Evolutionary conservation across 2,888 invertebrate species (phyloP).

Genomic region (Hypomecis atomaria): DNA sequence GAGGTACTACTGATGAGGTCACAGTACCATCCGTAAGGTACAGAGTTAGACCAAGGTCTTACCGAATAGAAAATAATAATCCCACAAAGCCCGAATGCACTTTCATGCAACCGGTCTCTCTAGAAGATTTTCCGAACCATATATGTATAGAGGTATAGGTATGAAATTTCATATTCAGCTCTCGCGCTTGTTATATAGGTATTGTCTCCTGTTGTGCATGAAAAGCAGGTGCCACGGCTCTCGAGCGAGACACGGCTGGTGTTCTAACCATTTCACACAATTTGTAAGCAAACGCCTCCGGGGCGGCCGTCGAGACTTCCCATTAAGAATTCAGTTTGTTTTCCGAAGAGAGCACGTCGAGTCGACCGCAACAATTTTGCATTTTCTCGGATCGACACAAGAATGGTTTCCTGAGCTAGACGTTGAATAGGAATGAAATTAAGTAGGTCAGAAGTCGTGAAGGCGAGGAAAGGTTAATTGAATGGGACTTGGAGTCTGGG

Average conservation of each 20-base stretch:
- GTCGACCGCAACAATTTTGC: slow-evolving; percentile 33
- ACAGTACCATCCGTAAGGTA: no score
- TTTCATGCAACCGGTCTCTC: no score
- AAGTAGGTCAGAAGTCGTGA: slow-evolving; percentile 64
- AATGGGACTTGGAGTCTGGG: slow-evolving; percentile 54
- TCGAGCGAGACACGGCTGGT: slow-evolving; percentile 7
- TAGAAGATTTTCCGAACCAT: no score
- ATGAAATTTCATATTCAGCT: no score
- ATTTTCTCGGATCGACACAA: slow-evolving; percentile 30
- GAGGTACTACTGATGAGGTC: no score
- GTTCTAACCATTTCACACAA: slow-evolving; percentile 28
- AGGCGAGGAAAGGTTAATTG: slow-evolving; percentile 67
- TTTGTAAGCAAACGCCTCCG: slow-evolving; percentile 27
- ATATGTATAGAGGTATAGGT: no score
- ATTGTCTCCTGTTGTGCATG: background rate
- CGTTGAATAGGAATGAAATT: slow-evolving; percentile 61
- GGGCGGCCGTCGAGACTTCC: slow-evolving; percentile 21
- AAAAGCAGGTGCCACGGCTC: background rate
- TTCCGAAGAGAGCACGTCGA: slow-evolving; percentile 19
- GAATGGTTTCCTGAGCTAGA: slow-evolving; percentile 34
- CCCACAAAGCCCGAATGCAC: no score
- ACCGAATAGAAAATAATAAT: no score
- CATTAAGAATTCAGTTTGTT: slow-evolving; percentile 36
- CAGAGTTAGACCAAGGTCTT: no score
- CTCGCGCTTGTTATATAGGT: no score